Evolutionary conservation across 1,140 invertebrate species (phyloP).

Genomic region (Parapsyche elsis): DNA sequence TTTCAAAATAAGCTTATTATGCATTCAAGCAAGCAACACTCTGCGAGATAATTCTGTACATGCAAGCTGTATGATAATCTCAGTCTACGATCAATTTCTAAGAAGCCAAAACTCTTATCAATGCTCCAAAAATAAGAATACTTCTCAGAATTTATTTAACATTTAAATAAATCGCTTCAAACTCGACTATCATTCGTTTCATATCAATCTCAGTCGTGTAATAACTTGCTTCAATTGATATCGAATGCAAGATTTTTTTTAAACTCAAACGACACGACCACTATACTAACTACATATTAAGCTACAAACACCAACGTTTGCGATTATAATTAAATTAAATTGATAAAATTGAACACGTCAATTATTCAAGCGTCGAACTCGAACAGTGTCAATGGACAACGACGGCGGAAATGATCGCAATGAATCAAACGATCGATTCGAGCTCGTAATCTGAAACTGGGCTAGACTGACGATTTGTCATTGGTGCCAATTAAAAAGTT

Average conservation of each 20-base stretch:
- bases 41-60: no score
- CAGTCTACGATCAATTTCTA: no score
- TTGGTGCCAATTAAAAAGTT: conserved; percentile 21
- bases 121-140: no score
- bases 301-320: background rate
- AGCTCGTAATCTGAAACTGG: background rate
- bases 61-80: no score
- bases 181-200: no score
- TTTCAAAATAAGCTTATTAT: no score
- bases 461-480: conserved; percentile 14
- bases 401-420: background rate
- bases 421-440: conserved; percentile 7
- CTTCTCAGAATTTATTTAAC: no score
- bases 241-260: background rate
- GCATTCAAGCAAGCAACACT: no score
- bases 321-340: background rate
- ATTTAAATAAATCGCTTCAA: no score
- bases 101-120: no score
- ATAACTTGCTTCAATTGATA: background rate
- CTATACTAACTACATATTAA: background rate
- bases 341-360: background rate
- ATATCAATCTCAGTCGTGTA: no score
- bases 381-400: background rate
- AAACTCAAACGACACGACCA: background rate
- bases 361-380: background rate